These are phyloP conservation scores for Gasterosteus aculeatus DNA, from an alignment of 2,113 vertebrate genomes.

Conservation along the genomic window DNA sequence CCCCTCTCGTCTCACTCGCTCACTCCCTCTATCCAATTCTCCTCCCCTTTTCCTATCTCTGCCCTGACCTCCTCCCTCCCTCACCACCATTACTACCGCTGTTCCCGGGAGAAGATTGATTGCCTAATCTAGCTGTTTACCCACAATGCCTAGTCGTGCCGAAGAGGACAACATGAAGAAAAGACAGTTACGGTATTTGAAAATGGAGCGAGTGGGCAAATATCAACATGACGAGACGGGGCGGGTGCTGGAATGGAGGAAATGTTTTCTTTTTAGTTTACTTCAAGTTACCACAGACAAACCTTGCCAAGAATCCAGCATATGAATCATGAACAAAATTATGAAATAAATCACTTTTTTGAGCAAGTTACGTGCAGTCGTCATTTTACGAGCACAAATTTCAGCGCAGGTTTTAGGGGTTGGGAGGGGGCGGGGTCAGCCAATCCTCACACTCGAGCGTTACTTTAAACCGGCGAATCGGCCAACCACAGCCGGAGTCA, in stretches of 20 bases:
- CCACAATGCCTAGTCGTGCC: conserved; percentile 71
- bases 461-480: too few relatives aligned
- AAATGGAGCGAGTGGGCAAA: conserved; percentile 51
- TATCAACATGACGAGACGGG: conserved; percentile 13
- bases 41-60: conserved; percentile 33
- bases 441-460: too few relatives aligned
- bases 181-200: conserved; percentile 45
- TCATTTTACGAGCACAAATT: too few relatives aligned
- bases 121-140: conserved; percentile 80
- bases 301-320: too few relatives aligned
- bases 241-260: not conserved
- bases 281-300: not conserved
- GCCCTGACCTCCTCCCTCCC: conserved; percentile 11
- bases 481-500: too few relatives aligned
- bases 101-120: conserved; percentile 77
- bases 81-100: conserved; percentile 42
- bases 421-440: too few relatives aligned
- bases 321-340: too few relatives aligned
- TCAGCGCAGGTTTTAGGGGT: too few relatives aligned
- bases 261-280: conserved; percentile 1
- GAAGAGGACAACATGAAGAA: conserved; percentile 63
- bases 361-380: too few relatives aligned
- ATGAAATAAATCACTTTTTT: too few relatives aligned
- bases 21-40: conserved; percentile 24
- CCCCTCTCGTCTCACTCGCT: conserved; percentile 16